Percentiles rank a stretch among this genome's conserved stretches.
Conservation (phyloP, 2,113 vertebrate species). For the Falcunculus frontatus region DNA sequence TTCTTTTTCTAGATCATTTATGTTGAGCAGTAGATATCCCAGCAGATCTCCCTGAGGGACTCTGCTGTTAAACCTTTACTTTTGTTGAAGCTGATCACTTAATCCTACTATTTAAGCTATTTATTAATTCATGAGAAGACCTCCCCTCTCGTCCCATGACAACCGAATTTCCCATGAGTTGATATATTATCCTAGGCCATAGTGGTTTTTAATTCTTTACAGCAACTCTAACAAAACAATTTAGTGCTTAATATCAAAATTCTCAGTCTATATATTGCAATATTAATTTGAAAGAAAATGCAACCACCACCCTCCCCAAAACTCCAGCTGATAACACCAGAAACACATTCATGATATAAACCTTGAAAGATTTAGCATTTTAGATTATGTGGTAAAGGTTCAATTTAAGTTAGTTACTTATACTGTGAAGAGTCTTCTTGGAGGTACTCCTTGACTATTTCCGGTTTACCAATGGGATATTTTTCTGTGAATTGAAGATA, state of each 20-base stretch:
- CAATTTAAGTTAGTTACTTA: not conserved
- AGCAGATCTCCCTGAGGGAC: conserved; percentile 14
- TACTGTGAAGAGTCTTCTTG: not conserved
- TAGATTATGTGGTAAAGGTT: not conserved
- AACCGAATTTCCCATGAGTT: not conserved
- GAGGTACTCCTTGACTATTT: not conserved
- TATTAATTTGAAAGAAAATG: not conserved
- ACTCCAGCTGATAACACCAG: not conserved
- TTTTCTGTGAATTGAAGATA: not conserved
- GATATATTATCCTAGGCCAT: not conserved
- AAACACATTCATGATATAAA: not conserved
- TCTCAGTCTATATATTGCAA: not conserved
- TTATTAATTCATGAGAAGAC: conserved; percentile 26
- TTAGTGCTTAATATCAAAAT: not conserved
- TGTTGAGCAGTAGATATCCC: not conserved
- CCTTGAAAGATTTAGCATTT: not conserved
- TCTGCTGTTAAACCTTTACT: conserved; percentile 6
- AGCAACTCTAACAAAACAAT: not conserved
- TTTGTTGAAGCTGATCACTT: conserved; percentile 48
- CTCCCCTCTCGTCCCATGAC: not conserved
- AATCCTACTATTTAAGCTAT: conserved; percentile 26
- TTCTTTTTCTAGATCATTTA: conserved; percentile 24
- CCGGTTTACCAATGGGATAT: not conserved
- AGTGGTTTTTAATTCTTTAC: not conserved
- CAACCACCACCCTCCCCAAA: fast-evolving